phyloP scores from a whole-genome alignment of 2,888 invertebrate genomes.

The Bombyx huttoni region DNA sequence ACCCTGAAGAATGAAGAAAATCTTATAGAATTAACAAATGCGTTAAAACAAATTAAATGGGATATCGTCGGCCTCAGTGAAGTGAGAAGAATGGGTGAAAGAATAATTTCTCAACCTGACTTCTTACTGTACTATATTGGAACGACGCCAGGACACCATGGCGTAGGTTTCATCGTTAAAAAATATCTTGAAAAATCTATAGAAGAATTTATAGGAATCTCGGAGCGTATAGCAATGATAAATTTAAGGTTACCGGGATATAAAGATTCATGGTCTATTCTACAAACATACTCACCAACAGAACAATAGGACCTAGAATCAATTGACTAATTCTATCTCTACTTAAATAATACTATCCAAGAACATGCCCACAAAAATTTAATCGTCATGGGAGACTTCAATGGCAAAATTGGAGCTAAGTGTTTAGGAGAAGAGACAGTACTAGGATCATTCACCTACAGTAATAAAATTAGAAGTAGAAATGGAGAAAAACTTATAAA shows the following conservation, averaged over 20 bases:
- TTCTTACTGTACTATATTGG: conserved; percentile 13
- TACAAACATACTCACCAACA: conserved; percentile 16
- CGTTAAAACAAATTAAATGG: conserved; percentile 13
- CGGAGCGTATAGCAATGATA: conserved; percentile 15
- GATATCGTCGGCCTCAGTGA: conserved; percentile 14
- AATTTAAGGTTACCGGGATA: conserved; percentile 14
- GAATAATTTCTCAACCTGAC: conserved; percentile 9
- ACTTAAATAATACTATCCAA: conserved; percentile 12
- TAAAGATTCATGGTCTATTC: conserved; percentile 13
- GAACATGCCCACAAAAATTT: conserved; percentile 12
- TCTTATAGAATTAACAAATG: conserved; percentile 9
- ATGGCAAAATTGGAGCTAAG: conserved; percentile 10
- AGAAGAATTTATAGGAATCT: conserved; percentile 13
- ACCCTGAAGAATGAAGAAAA: conserved; percentile 12
- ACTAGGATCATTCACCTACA: conserved; percentile 5
- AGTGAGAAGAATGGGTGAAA: conserved; percentile 13
- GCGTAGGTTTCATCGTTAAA: conserved; percentile 16
- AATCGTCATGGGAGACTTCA: conserved; percentile 7
- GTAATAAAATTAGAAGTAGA: conserved; percentile 11
- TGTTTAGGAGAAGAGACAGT: conserved; percentile 10
- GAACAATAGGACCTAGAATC: conserved; percentile 9
- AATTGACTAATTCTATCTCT: conserved; percentile 13
- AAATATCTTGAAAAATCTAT: conserved; percentile 9
- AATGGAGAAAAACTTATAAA: conserved; percentile 11
- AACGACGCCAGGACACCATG: conserved; percentile 10